A percentile compares a stretch with the other conserved stretches of the same genome.
Evolutionary conservation across 2,113 vertebrate genomes (phyloP).

Genomic region (Aphelocoma coerulescens): DNA sequence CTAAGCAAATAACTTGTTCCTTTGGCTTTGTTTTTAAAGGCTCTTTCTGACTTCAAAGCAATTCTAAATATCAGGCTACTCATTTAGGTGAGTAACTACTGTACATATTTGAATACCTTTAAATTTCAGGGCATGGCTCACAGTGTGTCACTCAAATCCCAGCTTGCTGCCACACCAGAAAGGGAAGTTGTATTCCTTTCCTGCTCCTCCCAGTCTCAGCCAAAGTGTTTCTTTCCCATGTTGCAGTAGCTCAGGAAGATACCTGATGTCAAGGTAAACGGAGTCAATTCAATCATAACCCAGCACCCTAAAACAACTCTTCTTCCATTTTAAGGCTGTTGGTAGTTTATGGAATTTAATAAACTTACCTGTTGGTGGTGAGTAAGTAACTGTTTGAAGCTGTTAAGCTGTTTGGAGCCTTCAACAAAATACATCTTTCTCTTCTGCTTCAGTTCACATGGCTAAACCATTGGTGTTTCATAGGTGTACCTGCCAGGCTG

Average conservation of each 20-base stretch:
- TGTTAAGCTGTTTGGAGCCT: background rate
- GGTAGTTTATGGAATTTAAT: background rate
- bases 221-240: background rate
- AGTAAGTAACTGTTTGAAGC: background rate
- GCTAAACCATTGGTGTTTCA: background rate
- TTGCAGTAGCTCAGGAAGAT: background rate
- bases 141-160: background rate
- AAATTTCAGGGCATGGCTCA: background rate
- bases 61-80: background rate
- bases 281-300: background rate
- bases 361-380: background rate
- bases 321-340: background rate
- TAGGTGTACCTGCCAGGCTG: background rate
- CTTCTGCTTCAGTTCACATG: background rate
- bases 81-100: background rate
- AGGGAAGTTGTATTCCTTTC: background rate
- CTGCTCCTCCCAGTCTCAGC: background rate
- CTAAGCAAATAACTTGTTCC: background rate
- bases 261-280: background rate
- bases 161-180: background rate
- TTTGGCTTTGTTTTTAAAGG: background rate
- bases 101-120: conserved; percentile 5
- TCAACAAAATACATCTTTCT: background rate
- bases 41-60: conserved; percentile 26
- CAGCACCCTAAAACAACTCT: background rate